Evolutionary conservation across 1,140 invertebrate species (phyloP).

Genomic region (Macrosteles quadrilineatus): DNA sequence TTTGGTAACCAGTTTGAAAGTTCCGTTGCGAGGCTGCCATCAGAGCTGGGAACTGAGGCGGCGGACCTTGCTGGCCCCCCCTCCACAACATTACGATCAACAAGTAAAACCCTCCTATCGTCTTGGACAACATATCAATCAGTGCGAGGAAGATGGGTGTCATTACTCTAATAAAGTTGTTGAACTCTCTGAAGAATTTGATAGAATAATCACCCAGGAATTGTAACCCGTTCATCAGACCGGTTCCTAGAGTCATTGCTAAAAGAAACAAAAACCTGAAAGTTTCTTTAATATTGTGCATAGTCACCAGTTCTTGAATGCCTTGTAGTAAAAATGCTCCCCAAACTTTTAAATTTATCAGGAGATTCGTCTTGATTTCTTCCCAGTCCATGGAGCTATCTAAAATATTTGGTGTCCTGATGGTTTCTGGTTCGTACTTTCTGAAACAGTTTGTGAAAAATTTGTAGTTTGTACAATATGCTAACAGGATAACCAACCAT

Average conservation of each 20-base stretch:
- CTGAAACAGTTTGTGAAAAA: too few species aligned
- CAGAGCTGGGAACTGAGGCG: not conserved
- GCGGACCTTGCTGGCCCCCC: not conserved
- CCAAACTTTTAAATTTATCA: too few species aligned
- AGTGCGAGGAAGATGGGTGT: not conserved
- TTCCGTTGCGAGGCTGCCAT: not conserved
- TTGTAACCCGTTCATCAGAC: not conserved
- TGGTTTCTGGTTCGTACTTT: too few species aligned
- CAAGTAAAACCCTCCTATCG: not conserved
- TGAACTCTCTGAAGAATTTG: slow-evolving; percentile 8
- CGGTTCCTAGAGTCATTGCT: not conserved
- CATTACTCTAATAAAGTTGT: not conserved
- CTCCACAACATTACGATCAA: slow-evolving; percentile 12
- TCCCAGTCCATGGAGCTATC: too few species aligned
- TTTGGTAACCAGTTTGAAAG: too few species aligned
- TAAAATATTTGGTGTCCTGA: too few species aligned
- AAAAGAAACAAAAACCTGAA: not conserved
- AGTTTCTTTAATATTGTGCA: not conserved
- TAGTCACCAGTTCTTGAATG: not conserved
- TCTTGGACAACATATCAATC: slow-evolving; percentile 1
- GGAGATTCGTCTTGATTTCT: too few species aligned
- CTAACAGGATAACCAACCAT: too few species aligned
- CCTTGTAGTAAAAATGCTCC: too few species aligned
- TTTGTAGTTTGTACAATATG: too few species aligned
- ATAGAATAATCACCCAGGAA: slow-evolving; percentile 6